These are phyloP conservation scores for Poecilobothrus nobilitatus DNA, from an alignment of 2,888 invertebrate species.

Conservation along the genomic window DNA sequence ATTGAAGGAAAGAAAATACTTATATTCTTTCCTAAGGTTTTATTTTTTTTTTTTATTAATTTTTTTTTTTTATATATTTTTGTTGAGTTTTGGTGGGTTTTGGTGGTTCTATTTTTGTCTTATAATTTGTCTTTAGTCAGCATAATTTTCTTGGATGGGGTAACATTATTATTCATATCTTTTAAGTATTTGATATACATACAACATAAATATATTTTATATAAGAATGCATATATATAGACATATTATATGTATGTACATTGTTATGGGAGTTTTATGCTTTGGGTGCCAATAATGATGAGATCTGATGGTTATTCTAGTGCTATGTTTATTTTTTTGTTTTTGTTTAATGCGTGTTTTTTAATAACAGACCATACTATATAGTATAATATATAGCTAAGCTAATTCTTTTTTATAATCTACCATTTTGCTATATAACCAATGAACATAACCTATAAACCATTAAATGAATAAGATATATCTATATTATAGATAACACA, in stretches of 20 bases:
- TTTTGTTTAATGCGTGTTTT: background rate
- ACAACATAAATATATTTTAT: no score
- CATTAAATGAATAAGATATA: no score
- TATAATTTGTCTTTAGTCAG: constrained; percentile 4
- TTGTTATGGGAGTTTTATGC: background rate
- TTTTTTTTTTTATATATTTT: background rate
- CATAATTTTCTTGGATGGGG: background rate
- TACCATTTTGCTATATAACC: no score
- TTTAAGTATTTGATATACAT: no score
- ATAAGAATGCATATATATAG: no score
- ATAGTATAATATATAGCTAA: background rate
- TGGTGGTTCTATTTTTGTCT: constrained; percentile 4
- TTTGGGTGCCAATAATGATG: background rate
- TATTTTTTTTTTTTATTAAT: background rate
- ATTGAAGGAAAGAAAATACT: no score
- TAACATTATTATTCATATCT: background rate
- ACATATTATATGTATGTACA: background rate
- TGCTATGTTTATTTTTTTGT: background rate
- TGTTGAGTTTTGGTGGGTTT: background rate
- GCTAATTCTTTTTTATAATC: no score
- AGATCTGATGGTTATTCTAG: background rate
- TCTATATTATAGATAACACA: no score
- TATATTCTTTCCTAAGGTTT: background rate
- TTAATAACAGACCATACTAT: background rate
- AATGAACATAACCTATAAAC: no score